Base-by-base conservation (phyloP, 2,797 vertebrate species). In the Sebastolobus altivelis region DNA sequence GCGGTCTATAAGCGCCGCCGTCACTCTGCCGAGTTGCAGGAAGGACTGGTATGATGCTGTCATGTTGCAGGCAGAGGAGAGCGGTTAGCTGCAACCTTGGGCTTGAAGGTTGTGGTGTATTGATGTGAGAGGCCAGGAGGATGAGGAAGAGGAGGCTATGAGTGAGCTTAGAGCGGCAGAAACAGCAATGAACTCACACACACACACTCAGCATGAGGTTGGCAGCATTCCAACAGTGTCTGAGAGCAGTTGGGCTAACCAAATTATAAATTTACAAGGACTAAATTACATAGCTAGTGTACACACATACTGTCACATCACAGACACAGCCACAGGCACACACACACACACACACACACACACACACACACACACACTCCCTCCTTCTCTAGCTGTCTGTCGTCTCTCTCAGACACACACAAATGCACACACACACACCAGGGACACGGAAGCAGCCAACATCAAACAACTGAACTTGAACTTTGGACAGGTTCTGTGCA, bases 221-320 rank as follows among this genome's bases (percentile, higher is more conserved):
- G 93, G 93, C 92, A 89, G 87, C 87, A 83, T 87, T 93, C 92
- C 94, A 95, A 79, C 86, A 92, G 83, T 87, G 87, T 91, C 88
- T 66, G 82, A 77, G 91, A 94, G 92, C 90, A 90, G 90, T 93
- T 93, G 91, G 91, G 71, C 91, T 92, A 93, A 94, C 91, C 88
- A 88, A 94, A 94, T 94, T 92, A 93, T 92, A 93, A 82, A 94
- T 93, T 92, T 93, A 93, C 92, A 92, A 93, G 89, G 87, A 91
- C 89, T 92, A 92, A 93, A 94, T 95, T 92, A 93, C 90, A 91
- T 87, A 88, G 87, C 85, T 72, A 84, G 78, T 89, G 86, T 90
- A 88, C 84, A 91, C 90, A 93, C 91, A 90, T 80, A 88, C 84
- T 89, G 88, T 86, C 90, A 92, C 87, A 88, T 91, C 88, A 92